Evolutionary conservation across 1,140 invertebrate genomes (phyloP).

Genomic region (Andrena cerasifolii): DNA sequence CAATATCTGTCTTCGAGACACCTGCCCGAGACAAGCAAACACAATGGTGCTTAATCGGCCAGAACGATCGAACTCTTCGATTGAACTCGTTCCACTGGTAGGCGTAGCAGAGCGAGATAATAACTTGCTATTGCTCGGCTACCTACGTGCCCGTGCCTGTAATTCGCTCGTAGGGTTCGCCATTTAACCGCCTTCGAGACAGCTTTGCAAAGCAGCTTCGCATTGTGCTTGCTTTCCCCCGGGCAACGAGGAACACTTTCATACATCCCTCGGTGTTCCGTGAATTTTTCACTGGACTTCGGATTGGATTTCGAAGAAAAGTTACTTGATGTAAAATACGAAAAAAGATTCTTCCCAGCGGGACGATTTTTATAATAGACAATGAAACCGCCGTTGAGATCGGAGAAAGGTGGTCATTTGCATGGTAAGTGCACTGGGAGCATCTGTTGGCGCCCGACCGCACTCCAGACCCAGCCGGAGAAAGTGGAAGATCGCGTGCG

Average conservation of each 20-base stretch:
- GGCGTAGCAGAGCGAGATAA: slow-evolving; percentile 39
- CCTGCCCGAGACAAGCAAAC: slow-evolving; percentile 36
- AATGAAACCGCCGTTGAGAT: neutral
- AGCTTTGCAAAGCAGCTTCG: slow-evolving; percentile 11
- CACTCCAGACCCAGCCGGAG: slow-evolving; percentile 12
- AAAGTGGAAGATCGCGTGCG: slow-evolving; percentile 35
- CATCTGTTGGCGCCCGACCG: slow-evolving; percentile 3
- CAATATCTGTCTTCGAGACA: slow-evolving; percentile 45
- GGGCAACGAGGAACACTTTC: neutral
- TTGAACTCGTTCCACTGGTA: slow-evolving; percentile 27
- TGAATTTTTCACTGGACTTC: too few species aligned
- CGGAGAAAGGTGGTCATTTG: neutral
- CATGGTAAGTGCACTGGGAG: neutral
- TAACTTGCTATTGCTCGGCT: slow-evolving; percentile 41
- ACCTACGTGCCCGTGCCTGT: slow-evolving; percentile 28
- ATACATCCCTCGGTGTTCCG: too few species aligned
- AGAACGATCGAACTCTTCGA: slow-evolving; percentile 50
- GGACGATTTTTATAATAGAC: too few species aligned
- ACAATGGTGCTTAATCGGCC: slow-evolving; percentile 46
- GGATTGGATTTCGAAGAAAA: too few species aligned
- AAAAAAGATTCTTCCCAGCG: too few species aligned
- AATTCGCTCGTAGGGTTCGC: slow-evolving; percentile 19
- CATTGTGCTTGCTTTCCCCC: neutral
- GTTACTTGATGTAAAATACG: too few species aligned
- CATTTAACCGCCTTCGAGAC: slow-evolving; percentile 10